Evolutionary conservation across 2,113 vertebrate species (phyloP).

Genomic region (Oreocharis arfaki): DNA sequence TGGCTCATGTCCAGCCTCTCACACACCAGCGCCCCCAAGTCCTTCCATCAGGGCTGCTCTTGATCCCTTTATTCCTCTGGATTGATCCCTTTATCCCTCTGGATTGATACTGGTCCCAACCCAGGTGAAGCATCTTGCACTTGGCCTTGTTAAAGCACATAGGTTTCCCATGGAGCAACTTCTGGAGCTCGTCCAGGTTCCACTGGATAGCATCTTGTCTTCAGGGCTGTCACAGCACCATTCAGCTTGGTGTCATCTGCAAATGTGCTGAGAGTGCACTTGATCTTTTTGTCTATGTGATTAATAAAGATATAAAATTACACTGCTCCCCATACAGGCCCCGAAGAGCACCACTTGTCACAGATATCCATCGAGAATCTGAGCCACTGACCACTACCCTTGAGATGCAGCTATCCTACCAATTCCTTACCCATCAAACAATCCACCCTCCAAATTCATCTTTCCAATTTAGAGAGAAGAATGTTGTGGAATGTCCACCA

Average conservation of each 20-base stretch:
- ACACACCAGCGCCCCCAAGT: not conserved
- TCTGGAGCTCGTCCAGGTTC: not conserved
- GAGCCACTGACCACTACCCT: not conserved
- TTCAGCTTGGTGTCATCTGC: not conserved
- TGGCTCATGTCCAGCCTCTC: not conserved
- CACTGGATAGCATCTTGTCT: not conserved
- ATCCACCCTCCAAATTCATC: not conserved
- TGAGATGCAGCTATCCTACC: not conserved
- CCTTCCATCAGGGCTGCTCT: not conserved
- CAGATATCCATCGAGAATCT: not conserved
- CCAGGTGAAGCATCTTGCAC: not conserved
- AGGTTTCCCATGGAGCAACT: rapidly evolving
- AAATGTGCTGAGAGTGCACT: not conserved
- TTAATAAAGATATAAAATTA: not conserved
- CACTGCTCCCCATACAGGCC: not conserved
- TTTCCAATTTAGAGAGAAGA: not conserved
- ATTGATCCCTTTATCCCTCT: not conserved
- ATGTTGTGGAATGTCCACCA: not conserved
- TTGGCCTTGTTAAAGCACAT: rapidly evolving
- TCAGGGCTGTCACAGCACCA: not conserved
- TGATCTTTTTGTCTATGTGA: not conserved
- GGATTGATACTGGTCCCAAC: rapidly evolving
- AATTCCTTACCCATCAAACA: not conserved
- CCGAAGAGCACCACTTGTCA: rapidly evolving
- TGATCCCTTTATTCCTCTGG: not conserved